These are phyloP conservation scores for Pyrocephalus nanus DNA, from an alignment of 2,797 vertebrate genomes.

Conservation along the genomic window DNA sequence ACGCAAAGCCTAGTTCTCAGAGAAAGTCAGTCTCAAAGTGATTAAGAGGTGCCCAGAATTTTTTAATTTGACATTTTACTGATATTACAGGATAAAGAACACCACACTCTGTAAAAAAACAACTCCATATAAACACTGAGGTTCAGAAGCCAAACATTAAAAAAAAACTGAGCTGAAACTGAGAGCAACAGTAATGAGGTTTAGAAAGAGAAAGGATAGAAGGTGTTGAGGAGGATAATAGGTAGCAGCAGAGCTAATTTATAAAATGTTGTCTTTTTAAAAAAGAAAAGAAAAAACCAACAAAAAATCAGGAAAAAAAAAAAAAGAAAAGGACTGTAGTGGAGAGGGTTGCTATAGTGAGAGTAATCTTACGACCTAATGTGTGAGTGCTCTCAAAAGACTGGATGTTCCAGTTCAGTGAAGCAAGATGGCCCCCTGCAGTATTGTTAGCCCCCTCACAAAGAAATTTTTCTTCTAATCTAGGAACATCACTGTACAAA, in stretches of 20 bases:
- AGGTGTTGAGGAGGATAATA: not conserved
- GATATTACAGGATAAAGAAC: not conserved
- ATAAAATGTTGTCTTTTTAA: not conserved
- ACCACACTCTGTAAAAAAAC: not conserved
- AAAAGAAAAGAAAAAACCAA: not conserved
- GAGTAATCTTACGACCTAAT: conserved; percentile 42
- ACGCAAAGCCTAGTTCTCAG: not conserved
- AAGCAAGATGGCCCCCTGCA: conserved; percentile 76
- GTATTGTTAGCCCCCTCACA: conserved; percentile 57
- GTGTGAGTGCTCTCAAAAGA: conserved; percentile 54
- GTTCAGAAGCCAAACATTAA: not conserved
- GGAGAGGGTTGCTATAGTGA: conserved; percentile 65
- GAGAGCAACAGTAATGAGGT: not conserved
- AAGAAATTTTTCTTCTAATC: conserved; percentile 40
- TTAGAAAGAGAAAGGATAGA: conserved; percentile 1
- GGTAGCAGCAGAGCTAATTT: not conserved
- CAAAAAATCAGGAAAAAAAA: not conserved
- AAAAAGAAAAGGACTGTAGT: not conserved
- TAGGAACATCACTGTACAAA: not conserved
- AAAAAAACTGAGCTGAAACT: not conserved
- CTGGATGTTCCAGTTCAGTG: conserved; percentile 73
- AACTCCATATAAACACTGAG: not conserved
- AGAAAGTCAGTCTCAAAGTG: not conserved
- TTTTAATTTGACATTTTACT: not conserved
- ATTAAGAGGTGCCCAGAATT: not conserved